Conservation (phyloP, 2,797 vertebrate species). For the Rhinichthys osculus region DNA sequence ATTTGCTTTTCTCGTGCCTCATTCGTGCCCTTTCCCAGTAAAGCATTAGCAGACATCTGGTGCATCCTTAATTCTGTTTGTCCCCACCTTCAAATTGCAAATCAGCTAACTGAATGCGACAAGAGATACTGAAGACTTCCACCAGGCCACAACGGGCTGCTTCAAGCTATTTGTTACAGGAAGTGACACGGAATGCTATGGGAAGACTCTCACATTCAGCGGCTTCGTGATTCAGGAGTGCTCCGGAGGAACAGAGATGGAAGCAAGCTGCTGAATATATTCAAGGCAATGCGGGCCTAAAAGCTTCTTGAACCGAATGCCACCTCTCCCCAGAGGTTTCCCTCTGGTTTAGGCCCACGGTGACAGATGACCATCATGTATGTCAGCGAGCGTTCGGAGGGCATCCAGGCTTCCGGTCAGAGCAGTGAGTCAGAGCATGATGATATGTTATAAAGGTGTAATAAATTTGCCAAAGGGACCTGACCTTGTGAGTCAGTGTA, state of each 20-base stretch:
- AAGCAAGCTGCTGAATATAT: constrained; percentile 53
- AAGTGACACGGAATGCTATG: constrained; percentile 51
- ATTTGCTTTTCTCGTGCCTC: constrained; percentile 2
- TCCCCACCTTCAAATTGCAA: constrained; percentile 22
- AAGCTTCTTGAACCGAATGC: constrained; percentile 42
- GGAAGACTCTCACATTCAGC: constrained; percentile 33
- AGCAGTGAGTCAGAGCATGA: constrained; percentile 28
- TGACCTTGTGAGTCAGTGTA: constrained; percentile 17
- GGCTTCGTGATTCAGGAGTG: constrained; percentile 31
- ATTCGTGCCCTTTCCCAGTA: background rate
- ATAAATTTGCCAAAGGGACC: constrained; percentile 24
- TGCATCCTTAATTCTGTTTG: constrained; percentile 52
- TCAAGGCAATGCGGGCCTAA: constrained; percentile 45
- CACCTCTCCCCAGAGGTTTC: background rate
- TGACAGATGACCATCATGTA: constrained; percentile 44
- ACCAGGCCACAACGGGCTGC: constrained; percentile 52
- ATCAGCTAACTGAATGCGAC: constrained; percentile 58
- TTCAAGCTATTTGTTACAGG: constrained; percentile 60
- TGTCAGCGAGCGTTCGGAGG: background rate
- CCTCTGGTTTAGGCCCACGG: background rate
- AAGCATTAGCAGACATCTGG: constrained; percentile 49
- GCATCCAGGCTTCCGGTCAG: background rate
- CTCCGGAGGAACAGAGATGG: constrained; percentile 25
- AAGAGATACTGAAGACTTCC: constrained; percentile 56
- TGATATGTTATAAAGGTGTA: constrained; percentile 39